A percentile compares a stretch with the other conserved stretches of the same genome.
Evolutionary conservation across 2,888 invertebrate species (phyloP).

Genomic region (Monochamus alternatus): DNA sequence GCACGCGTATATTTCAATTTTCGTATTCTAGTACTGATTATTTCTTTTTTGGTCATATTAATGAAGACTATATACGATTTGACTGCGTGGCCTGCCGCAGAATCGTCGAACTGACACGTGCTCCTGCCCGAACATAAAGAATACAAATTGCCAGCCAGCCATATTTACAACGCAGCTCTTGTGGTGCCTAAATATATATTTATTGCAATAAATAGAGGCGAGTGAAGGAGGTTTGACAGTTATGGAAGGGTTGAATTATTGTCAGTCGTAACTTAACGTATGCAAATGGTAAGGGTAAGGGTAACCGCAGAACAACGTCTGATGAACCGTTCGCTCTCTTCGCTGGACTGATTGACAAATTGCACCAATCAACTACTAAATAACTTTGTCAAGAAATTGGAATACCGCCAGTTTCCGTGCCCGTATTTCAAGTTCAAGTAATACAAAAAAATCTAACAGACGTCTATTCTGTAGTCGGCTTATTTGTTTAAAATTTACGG

Average conservation of each 20-base stretch:
- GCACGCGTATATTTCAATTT: too few species aligned
- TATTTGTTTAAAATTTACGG: too few species aligned
- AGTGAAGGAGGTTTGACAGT: slow-evolving; percentile 58
- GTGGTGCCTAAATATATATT: slow-evolving; percentile 40
- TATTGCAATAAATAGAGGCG: slow-evolving; percentile 45
- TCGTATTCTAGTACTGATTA: too few species aligned
- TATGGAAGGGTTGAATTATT: slow-evolving; percentile 58
- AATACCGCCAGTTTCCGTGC: slow-evolving; percentile 1
- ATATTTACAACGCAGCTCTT: slow-evolving; percentile 26
- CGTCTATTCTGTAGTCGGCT: too few species aligned
- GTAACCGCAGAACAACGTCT: slow-evolving; percentile 48
- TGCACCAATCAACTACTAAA: slow-evolving; percentile 53
- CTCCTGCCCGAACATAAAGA: not conserved
- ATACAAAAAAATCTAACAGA: not conserved
- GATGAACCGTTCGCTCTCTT: slow-evolving; percentile 49
- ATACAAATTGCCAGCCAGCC: slow-evolving; percentile 34
- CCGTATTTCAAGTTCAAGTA: not conserved
- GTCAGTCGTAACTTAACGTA: slow-evolving; percentile 52
- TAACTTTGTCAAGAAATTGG: slow-evolving; percentile 43
- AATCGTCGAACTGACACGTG: not conserved
- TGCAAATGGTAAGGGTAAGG: slow-evolving; percentile 52
- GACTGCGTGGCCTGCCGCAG: too few species aligned
- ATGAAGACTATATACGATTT: too few species aligned
- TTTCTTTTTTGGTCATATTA: too few species aligned
- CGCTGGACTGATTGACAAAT: slow-evolving; percentile 55